Base-by-base conservation (phyloP, 2,888 invertebrate genomes). In the Nebria salina region DNA sequence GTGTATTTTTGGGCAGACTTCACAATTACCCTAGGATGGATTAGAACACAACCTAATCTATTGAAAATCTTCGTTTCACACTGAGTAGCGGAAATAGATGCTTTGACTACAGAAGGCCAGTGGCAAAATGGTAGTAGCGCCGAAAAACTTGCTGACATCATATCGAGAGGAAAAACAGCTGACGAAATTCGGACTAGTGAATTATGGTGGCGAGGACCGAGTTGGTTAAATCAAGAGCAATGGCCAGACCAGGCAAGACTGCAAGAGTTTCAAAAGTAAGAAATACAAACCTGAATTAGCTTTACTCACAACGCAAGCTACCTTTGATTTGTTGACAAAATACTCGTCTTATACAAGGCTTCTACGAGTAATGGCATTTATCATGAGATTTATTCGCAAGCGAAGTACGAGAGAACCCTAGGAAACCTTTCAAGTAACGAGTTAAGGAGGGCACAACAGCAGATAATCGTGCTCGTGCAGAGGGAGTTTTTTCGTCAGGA, bases 1-100 rank as follows among this genome's bases (percentile, higher is more conserved):
- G 70, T 82, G 1, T 82, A 26, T 25, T 83, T 81, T 34, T 86
- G 84, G 85, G 83, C 85, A 2, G 87, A 87, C 77, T 87, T 86
- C 0, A 84, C 83, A 15, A 85, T 86, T 8, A 85, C 85, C 1
- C 76, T 86, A 0, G 82, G 83, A 54, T 87, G 86, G 86, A n/a
- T n/a, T n/a, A n/a, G n/a, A n/a, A n/a, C n/a, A n/a, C n/a, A n/a
- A n/a, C n/a, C n/a, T n/a, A n/a, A n/a, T n/a, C n/a, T n/a, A 74
- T 86, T 83, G 84, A 84, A 84, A 78, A 84, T 84, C 0, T 86
- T 85, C 80, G 85, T 86, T 0, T 83, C 83, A 2, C 85, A 86
- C 78, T 64, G 85, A 15, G 83, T 85, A 9, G 65, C 83, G 8
- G 82, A 85, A 79, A 84, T 85, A 43, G 84, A 85, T 79, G 42